phyloP scores from a whole-genome alignment of 2,113 vertebrate genomes.

The Eira barbara region DNA sequence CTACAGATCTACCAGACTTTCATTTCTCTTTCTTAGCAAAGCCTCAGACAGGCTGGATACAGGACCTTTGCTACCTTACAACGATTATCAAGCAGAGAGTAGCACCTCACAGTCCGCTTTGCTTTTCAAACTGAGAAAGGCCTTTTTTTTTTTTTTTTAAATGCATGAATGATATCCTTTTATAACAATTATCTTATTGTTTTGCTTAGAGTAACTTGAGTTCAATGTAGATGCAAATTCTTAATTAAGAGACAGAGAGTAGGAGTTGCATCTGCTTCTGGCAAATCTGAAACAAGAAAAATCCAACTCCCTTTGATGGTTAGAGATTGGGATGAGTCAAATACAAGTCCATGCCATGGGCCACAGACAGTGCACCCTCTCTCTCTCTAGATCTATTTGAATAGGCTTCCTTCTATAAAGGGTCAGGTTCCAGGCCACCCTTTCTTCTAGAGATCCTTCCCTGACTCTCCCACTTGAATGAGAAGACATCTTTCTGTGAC shows the following conservation, averaged over 20 bases:
- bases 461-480: neutral
- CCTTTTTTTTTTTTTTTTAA: neutral
- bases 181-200: neutral
- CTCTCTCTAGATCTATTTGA: neutral
- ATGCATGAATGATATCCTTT: neutral
- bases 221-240: neutral
- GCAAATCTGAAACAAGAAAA: neutral
- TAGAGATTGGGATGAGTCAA: neutral
- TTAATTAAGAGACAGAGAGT: neutral
- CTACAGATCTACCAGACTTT: neutral
- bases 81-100: neutral
- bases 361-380: too few species aligned
- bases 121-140: neutral
- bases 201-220: neutral
- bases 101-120: neutral
- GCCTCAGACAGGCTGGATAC: neutral
- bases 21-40: neutral
- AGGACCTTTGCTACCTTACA: neutral
- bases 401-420: neutral
- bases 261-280: neutral
- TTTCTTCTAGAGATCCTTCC: neutral
- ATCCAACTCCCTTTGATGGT: neutral
- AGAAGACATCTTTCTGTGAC: neutral
- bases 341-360: neutral
- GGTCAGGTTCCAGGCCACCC: neutral